Conservation (phyloP, 2,888 invertebrate genomes). For the Nemoura dubitans region DNA sequence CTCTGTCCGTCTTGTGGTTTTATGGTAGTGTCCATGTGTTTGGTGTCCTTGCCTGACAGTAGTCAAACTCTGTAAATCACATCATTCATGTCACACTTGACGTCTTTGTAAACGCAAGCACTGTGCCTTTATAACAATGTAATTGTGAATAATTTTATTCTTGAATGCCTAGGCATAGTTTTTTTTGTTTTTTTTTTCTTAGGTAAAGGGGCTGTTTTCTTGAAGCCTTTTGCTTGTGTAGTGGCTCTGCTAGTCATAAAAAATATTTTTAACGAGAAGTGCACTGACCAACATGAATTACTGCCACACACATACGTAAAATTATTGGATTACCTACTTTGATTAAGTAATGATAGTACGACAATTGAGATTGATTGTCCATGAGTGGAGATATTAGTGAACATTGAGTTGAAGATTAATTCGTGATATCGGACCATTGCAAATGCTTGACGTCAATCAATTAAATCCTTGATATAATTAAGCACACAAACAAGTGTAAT, state of each 20-base stretch:
- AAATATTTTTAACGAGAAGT: too few species aligned
- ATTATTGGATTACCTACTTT: background rate
- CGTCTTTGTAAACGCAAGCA: background rate
- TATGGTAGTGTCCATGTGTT: background rate
- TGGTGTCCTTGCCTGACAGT: background rate
- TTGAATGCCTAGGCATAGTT: background rate
- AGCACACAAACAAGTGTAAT: slow-evolving; percentile 7
- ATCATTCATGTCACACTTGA: background rate
- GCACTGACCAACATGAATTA: background rate
- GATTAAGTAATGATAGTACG: background rate
- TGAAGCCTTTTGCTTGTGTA: background rate
- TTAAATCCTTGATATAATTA: background rate
- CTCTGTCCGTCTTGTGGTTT: slow-evolving; percentile 19
- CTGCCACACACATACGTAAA: background rate
- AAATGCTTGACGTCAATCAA: background rate
- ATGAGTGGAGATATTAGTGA: background rate
- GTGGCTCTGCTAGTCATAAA: background rate
- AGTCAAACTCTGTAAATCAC: slow-evolving; percentile 1
- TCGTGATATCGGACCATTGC: background rate
- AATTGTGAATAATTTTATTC: slow-evolving; percentile 21
- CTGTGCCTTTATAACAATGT: background rate
- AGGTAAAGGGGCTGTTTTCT: background rate
- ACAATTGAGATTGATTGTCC: background rate
- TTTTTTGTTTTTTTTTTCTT: background rate
- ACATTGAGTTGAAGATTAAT: background rate